These are phyloP conservation scores for Alsophila aescularia DNA, from an alignment of 2,888 invertebrate genomes.

Conservation along the genomic window DNA sequence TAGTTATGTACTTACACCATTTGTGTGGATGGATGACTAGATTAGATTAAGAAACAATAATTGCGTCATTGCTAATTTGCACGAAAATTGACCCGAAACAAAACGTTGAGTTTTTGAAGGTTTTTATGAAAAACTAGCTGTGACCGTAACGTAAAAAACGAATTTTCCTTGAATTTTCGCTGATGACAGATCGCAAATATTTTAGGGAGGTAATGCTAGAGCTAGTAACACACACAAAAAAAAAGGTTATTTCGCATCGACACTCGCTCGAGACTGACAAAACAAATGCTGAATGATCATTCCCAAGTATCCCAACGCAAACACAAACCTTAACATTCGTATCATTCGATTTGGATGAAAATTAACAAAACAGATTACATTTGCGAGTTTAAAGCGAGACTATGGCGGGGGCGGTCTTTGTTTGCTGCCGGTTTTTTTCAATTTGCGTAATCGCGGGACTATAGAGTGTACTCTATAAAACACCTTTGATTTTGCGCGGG, in stretches of 20 bases:
- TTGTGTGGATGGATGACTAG: no score
- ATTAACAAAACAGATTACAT: conserved; percentile 83
- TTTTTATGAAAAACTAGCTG: no score
- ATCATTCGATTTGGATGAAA: conserved; percentile 59
- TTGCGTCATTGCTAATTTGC: no score
- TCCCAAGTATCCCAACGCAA: conserved; percentile 42
- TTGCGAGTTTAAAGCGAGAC: conserved; percentile 64
- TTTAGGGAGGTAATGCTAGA: no score
- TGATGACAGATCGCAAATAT: no score
- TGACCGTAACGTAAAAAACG: no score
- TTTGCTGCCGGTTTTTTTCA: conserved; percentile 73
- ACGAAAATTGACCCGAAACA: no score
- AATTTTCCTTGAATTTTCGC: no score
- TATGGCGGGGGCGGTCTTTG: conserved; percentile 58
- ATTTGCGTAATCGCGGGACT: conserved; percentile 59
- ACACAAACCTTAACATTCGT: conserved; percentile 52
- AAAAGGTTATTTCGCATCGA: conserved; percentile 26
- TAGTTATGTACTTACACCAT: no score
- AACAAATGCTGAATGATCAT: conserved; percentile 58
- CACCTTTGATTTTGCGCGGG: conserved; percentile 42
- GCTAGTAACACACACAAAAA: neutral
- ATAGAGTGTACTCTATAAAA: conserved; percentile 45
- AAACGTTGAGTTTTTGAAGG: no score
- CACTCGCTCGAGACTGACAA: conserved; percentile 12
- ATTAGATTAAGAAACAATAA: no score